phyloP scores from a whole-genome alignment of 2,113 vertebrate species.

The Bucco capensis region DNA sequence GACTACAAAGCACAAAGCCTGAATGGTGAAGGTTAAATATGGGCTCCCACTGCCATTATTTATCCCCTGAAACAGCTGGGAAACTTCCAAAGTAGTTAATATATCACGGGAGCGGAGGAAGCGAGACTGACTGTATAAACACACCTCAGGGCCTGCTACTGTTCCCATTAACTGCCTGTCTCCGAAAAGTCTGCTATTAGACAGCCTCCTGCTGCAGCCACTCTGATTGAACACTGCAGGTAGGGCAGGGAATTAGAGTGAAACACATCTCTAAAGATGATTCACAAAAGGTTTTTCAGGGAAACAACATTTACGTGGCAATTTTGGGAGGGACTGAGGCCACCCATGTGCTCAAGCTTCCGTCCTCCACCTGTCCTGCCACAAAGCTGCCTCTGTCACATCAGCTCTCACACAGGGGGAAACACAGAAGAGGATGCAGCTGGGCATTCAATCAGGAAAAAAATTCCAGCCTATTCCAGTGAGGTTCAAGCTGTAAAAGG shows the following conservation, averaged over 20 bases:
- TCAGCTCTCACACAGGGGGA: neutral
- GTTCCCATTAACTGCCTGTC: conserved; percentile 58
- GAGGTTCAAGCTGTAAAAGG: neutral
- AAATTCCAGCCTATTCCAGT: neutral
- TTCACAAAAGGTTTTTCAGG: neutral
- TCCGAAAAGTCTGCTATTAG: conserved; percentile 45
- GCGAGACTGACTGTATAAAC: conserved; percentile 65
- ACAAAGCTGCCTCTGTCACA: neutral
- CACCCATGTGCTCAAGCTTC: accelerated
- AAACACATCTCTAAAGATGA: neutral
- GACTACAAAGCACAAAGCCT: conserved; percentile 48
- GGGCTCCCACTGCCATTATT: conserved; percentile 71
- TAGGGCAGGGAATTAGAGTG: neutral
- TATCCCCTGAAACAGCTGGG: conserved; percentile 72
- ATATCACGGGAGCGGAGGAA: conserved; percentile 69
- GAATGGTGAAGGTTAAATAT: conserved; percentile 73
- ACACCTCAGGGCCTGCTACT: conserved; percentile 72
- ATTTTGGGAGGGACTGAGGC: neutral
- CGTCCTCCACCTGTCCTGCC: neutral
- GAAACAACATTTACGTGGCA: accelerated
- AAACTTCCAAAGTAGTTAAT: conserved; percentile 75
- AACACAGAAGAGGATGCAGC: neutral
- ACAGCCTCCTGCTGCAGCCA: conserved; percentile 45
- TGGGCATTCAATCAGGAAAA: neutral
- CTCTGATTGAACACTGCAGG: conserved; percentile 41